Evolutionary conservation across 1,140 invertebrate genomes (phyloP).

Genomic region (Sycophila sp.): DNA sequence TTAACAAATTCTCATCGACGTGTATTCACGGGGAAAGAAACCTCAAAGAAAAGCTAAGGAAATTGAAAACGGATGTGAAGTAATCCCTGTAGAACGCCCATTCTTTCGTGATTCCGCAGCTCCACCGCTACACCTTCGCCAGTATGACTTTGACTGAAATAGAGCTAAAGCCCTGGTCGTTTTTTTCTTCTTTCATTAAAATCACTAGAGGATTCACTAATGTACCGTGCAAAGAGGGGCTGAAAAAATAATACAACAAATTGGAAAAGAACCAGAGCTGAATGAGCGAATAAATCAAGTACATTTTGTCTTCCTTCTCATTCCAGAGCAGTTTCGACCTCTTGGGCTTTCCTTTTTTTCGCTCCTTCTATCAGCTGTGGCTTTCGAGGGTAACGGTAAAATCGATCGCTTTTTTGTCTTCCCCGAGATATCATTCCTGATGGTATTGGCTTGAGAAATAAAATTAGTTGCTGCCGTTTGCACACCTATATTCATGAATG

Average conservation of each 20-base stretch:
- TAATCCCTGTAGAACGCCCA: not conserved
- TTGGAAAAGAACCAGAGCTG: not conserved
- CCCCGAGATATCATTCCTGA: not conserved
- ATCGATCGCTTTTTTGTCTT: conserved; percentile 9
- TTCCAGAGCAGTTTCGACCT: not conserved
- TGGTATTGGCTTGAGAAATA: not conserved
- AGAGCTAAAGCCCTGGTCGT: too few species aligned
- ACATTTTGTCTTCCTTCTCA: not conserved
- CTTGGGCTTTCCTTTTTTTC: not conserved
- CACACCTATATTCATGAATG: too few species aligned
- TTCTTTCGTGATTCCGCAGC: too few species aligned
- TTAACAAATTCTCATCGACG: not conserved
- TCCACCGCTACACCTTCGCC: too few species aligned
- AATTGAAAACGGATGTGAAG: conserved; percentile 22
- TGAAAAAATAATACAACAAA: too few species aligned
- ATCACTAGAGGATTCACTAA: too few species aligned
- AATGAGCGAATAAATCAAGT: conserved; percentile 1
- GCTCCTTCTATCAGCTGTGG: not conserved
- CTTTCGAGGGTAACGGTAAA: conserved; percentile 1
- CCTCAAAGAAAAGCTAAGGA: conserved; percentile 1
- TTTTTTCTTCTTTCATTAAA: too few species aligned
- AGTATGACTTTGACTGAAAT: too few species aligned
- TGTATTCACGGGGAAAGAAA: not conserved
- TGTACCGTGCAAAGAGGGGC: too few species aligned
- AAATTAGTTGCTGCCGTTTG: not conserved